Evolutionary conservation across 2,888 invertebrate genomes (phyloP).

Genomic region (Antheraea assamensis): DNA sequence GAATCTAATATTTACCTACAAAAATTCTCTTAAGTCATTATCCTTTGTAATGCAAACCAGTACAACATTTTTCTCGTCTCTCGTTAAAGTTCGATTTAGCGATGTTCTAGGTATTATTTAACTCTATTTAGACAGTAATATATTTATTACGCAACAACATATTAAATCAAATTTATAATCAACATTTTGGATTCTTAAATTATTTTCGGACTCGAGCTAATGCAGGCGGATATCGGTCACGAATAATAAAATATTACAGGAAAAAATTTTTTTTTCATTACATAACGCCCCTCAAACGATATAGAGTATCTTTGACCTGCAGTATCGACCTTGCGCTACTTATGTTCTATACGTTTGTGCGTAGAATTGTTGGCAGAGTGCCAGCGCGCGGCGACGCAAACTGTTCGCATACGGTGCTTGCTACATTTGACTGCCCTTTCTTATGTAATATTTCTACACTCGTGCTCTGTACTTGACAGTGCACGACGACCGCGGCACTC

Average conservation of each 20-base stretch:
- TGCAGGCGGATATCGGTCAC: neutral
- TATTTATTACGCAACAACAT: too few species aligned
- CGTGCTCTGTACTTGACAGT: conserved; percentile 47
- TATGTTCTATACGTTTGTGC: conserved; percentile 33
- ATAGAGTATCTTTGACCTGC: conserved; percentile 32
- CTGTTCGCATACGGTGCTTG: conserved; percentile 21
- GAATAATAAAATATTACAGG: neutral
- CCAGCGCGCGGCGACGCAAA: conserved; percentile 23
- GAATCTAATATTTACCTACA: too few species aligned
- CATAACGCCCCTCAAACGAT: conserved; percentile 18
- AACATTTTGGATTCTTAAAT: neutral
- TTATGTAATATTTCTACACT: conserved; percentile 45
- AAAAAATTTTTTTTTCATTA: neutral
- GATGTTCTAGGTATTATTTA: too few species aligned
- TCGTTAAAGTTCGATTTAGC: too few species aligned
- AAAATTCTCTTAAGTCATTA: too few species aligned
- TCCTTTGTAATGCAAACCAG: too few species aligned
- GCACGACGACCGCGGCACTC: conserved; percentile 33
- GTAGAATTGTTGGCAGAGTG: conserved; percentile 30
- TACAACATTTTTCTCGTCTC: too few species aligned
- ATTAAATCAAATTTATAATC: too few species aligned
- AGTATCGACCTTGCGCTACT: conserved; percentile 35
- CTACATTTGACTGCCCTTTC: conserved; percentile 43
- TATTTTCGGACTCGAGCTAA: neutral
- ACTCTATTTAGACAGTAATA: too few species aligned